These are phyloP conservation scores for Molorchus minor DNA, from an alignment of 2,888 invertebrate species.

Conservation along the genomic window DNA sequence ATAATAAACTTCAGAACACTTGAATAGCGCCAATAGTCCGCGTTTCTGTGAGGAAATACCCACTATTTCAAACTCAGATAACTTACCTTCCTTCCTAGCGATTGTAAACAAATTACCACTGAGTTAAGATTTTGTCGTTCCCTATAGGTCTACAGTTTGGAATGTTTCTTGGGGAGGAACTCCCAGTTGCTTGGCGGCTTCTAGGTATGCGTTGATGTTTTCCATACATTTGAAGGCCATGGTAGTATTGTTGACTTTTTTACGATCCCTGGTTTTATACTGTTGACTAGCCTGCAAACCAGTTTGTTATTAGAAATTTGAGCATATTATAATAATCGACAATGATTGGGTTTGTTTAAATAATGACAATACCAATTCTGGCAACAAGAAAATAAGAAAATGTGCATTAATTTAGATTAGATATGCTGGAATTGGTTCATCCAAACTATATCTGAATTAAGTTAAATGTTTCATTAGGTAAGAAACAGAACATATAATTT, in stretches of 20 bases:
- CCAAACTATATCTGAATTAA: no score
- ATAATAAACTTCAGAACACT: no score
- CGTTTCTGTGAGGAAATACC: no score
- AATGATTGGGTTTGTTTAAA: not conserved
- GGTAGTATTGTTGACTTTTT: constrained; percentile 88
- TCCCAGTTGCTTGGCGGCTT: constrained; percentile 83
- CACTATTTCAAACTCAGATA: no score
- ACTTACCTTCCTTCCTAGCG: constrained; percentile 90
- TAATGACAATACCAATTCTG: no score
- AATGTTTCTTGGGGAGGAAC: constrained; percentile 95
- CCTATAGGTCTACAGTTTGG: constrained; percentile 97
- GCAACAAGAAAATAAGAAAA: no score
- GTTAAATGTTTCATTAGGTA: no score
- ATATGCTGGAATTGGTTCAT: no score
- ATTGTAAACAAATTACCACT: constrained; percentile 93
- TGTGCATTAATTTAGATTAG: no score
- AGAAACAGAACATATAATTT: no score
- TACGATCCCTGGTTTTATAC: constrained; percentile 83
- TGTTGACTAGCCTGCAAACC: constrained; percentile 80
- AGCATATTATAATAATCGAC: not conserved
- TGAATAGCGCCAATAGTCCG: no score
- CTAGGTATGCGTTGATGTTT: constrained; percentile 94
- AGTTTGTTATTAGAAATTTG: not conserved
- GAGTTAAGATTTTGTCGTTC: constrained; percentile 96
- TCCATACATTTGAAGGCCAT: constrained; percentile 99